Conservation (phyloP, 2,797 vertebrate genomes). For the Megalops cyprinoides region DNA sequence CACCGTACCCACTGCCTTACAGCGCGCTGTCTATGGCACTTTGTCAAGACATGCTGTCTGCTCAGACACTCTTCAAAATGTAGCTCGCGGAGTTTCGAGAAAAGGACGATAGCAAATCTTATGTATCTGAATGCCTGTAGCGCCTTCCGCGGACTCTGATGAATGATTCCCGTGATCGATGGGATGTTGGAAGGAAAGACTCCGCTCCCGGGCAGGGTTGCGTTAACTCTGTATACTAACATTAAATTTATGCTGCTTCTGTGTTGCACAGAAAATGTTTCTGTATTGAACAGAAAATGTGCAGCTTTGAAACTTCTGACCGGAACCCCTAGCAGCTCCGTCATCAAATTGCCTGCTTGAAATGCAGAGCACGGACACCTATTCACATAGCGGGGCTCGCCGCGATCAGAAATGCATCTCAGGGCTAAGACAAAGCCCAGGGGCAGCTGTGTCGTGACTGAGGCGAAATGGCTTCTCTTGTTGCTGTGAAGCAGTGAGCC, state of each 20-base stretch:
- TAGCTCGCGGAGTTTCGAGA: neutral
- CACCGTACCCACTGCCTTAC: too few relatives aligned
- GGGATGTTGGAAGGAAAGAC: neutral
- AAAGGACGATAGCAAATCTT: neutral
- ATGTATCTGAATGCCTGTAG: neutral
- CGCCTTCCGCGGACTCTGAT: neutral
- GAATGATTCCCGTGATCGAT: neutral
- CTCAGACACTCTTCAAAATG: too few relatives aligned
- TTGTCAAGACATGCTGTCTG: neutral
- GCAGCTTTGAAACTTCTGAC: neutral
- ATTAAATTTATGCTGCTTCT: neutral
- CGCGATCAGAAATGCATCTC: neutral
- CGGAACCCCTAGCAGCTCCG: neutral
- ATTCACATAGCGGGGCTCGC: neutral
- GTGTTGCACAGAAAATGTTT: neutral
- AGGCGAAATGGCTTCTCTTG: neutral
- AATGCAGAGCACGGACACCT: neutral
- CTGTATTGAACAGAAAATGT: neutral
- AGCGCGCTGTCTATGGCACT: neutral
- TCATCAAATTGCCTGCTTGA: neutral
- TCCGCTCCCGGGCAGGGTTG: neutral
- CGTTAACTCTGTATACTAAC: neutral
- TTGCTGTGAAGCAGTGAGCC: neutral
- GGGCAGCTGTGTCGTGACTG: neutral
- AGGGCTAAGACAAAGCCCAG: too few relatives aligned